phyloP scores from a whole-genome alignment of 2,797 vertebrate species.

The Catharus ustulatus region DNA sequence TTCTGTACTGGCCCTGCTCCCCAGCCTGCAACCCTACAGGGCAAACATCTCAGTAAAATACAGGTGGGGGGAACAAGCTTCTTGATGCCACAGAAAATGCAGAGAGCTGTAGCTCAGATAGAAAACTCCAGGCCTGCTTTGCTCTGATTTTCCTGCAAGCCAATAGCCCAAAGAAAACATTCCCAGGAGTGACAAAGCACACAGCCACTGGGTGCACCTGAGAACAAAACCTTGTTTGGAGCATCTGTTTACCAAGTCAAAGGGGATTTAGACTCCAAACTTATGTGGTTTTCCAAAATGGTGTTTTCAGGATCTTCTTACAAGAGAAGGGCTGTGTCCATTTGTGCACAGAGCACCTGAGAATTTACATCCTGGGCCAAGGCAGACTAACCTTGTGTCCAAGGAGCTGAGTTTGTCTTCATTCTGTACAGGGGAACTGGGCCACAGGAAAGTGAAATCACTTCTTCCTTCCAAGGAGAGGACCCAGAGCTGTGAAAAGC shows the following conservation, averaged over 20 bases:
- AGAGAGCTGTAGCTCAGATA: not conserved
- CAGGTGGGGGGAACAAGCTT: accelerated
- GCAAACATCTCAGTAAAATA: not conserved
- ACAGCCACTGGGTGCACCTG: not conserved
- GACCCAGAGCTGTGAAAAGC: not conserved
- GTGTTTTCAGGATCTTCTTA: not conserved
- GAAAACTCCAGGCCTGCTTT: not conserved
- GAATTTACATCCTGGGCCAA: not conserved
- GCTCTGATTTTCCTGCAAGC: not conserved
- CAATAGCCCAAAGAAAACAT: not conserved
- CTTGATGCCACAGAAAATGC: not conserved
- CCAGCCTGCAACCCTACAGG: not conserved
- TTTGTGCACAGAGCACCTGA: not conserved
- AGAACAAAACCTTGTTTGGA: not conserved
- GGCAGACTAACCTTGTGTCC: not conserved
- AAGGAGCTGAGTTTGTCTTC: not conserved
- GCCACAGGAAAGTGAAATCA: not conserved
- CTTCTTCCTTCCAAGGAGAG: not conserved
- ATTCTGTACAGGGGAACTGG: not conserved
- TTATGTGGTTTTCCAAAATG: not conserved
- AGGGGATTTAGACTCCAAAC: not conserved
- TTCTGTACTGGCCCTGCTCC: not conserved
- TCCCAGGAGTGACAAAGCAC: not conserved
- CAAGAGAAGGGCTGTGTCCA: not conserved
- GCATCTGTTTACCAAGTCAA: not conserved